Base-by-base conservation (phyloP, 2,888 invertebrate species). In the Pyrrhosoma nymphula region DNA sequence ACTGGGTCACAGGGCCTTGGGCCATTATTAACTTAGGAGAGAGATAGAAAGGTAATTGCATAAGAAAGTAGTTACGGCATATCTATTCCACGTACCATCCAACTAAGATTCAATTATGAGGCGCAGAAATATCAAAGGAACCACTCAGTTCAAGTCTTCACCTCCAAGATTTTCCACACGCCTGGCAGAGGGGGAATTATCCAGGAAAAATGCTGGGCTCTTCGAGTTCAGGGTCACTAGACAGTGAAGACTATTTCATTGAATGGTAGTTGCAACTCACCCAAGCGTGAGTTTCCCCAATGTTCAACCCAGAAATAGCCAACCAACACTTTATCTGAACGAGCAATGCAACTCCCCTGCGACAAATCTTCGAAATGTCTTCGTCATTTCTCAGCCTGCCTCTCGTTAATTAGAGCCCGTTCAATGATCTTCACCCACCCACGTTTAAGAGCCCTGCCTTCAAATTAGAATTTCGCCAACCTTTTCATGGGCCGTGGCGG, bases 381-480 rank as follows among this genome's bases (percentile, higher is more conserved):
- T 35, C 82, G 3, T 18, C 82, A 35, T 35, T 14, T 69, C 60
- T 26, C 75, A 6, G 0, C 35, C 35, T 35, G 0, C 14, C 26
- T 23, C 23, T 56, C 63, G 39, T 23, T 63, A 82, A 82, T 35
- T 82, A 82, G 12, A 30, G 2, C 60, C 91, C 91, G 55, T 63
- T 55, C 63, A n/a, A 93, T 82, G 35, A 82, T 82, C 35, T 93
- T 75, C 69, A 20, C 47, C 63, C 23, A 18, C 35, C 93, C 63
- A 35, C 47, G 39, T 47, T 26, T 4, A 63, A 14, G 26, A 1
- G 1, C 16, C 35, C 47, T 39, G 23, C 47, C 20, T 26, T 75
- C 69, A 69, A 93, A 93, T 93, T 69, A 93, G 69, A 93, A 63
- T 93, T 93, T 75, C 75, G 69, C 69, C n/a, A 69, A 12, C 69